Percentiles rank a stretch among this genome's conserved stretches.
Evolutionary conservation across 2,113 vertebrate genomes (phyloP).

Genomic region (Chloebia gouldiae): DNA sequence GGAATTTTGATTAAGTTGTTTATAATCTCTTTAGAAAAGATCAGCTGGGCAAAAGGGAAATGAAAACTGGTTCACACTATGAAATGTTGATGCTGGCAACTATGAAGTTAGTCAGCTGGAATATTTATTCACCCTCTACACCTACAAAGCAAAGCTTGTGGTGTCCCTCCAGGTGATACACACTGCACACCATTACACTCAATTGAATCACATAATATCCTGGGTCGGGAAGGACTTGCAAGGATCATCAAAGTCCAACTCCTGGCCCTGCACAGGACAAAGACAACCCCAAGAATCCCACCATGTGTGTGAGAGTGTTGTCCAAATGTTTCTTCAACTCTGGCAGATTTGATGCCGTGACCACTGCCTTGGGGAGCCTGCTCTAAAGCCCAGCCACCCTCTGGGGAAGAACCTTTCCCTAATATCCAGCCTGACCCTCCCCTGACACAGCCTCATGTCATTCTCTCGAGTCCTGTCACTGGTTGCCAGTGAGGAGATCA

Average conservation of each 20-base stretch:
- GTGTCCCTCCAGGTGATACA: not conserved
- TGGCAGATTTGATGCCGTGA: not conserved
- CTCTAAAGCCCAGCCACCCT: not conserved
- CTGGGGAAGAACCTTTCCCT: not conserved
- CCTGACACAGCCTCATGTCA: not conserved
- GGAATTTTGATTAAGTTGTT: slow-evolving; percentile 49
- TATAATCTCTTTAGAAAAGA: slow-evolving; percentile 27
- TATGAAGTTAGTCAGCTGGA: not conserved
- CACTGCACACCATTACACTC: not conserved
- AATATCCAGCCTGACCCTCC: not conserved
- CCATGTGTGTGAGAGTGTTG: not conserved
- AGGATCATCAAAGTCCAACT: not conserved
- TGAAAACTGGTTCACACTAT: not conserved
- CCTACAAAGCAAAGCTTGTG: not conserved
- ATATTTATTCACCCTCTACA: not conserved
- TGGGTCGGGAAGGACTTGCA: not conserved
- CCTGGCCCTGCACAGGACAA: not conserved
- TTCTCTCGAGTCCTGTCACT: not conserved
- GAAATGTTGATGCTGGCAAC: not conserved
- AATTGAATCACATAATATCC: not conserved
- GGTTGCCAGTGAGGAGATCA: not conserved
- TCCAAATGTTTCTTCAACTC: not conserved
- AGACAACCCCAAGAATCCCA: not conserved
- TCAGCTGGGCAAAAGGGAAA: not conserved
- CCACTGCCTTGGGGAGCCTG: not conserved